Conservation (phyloP, 2,888 invertebrate genomes). For the Uropetala carovei region DNA sequence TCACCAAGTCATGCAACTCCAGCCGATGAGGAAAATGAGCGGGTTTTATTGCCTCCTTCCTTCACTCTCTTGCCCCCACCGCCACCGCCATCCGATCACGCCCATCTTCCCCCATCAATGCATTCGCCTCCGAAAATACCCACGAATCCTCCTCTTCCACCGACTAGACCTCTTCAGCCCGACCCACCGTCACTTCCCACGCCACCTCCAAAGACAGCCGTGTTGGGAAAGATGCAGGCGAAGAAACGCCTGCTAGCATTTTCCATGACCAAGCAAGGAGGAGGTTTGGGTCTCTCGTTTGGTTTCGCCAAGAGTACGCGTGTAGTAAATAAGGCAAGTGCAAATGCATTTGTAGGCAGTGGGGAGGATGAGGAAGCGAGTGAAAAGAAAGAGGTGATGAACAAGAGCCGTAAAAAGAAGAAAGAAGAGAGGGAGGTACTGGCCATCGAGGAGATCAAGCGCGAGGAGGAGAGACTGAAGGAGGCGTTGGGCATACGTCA, state of each 20-base stretch:
- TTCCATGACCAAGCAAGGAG: constrained; percentile 72
- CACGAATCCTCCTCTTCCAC: constrained; percentile 16
- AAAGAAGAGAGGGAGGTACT: constrained; percentile 32
- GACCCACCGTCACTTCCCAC: not conserved
- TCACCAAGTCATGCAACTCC: constrained; percentile 50
- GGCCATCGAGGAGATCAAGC: constrained; percentile 65
- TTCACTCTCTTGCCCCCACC: constrained; percentile 46
- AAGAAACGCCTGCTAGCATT: constrained; percentile 75
- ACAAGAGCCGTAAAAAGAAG: constrained; percentile 33
- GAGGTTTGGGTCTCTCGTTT: constrained; percentile 68
- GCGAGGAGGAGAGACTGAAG: constrained; percentile 64
- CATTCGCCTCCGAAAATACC: not conserved
- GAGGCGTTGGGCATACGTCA: constrained; percentile 48
- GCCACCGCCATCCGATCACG: constrained; percentile 21
- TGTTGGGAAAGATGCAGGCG: constrained; percentile 73
- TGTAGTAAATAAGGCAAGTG: constrained; percentile 66
- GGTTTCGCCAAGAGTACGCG: constrained; percentile 67
- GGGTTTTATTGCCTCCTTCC: constrained; percentile 19
- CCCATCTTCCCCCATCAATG: constrained; percentile 2
- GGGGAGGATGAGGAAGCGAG: constrained; percentile 59
- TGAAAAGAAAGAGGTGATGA: constrained; percentile 47
- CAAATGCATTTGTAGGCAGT: constrained; percentile 63
- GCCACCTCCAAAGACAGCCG: constrained; percentile 66
- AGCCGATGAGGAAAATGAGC: constrained; percentile 45
- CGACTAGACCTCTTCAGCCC: not conserved